Percentiles rank a stretch among this genome's conserved stretches.
Evolutionary conservation across 2,113 vertebrate species (phyloP).

Genomic region (Leucopsar rothschildi): DNA sequence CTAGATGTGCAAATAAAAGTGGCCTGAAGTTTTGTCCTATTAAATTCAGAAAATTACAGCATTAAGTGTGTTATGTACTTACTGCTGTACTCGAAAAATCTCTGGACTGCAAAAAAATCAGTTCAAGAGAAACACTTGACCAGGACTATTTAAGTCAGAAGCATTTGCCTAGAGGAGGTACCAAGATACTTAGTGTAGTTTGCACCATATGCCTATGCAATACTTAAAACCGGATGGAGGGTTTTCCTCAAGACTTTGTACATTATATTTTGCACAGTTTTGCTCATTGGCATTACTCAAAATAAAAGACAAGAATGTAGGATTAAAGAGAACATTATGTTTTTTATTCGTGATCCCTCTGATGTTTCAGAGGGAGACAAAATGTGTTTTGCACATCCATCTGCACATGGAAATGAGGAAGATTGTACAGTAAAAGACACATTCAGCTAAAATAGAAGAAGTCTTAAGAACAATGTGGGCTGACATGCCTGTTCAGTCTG

Average conservation of each 20-base stretch:
- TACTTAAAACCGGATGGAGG: not conserved
- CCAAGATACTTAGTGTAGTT: not conserved
- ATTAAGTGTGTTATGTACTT: not conserved
- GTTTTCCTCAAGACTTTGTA: not conserved
- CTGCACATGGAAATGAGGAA: not conserved
- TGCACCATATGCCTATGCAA: not conserved
- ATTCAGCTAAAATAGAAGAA: not conserved
- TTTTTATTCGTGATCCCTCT: not conserved
- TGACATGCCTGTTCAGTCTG: not conserved
- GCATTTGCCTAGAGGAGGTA: not conserved
- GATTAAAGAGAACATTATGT: not conserved
- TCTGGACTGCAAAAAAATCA: not conserved
- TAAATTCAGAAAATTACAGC: not conserved
- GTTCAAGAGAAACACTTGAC: not conserved
- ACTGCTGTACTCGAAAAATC: not conserved
- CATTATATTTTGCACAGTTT: not conserved
- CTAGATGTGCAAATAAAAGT: not conserved
- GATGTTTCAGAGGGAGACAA: not conserved
- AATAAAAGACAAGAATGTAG: not conserved
- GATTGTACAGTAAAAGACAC: not conserved
- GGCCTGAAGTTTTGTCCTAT: not conserved
- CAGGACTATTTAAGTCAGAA: not conserved
- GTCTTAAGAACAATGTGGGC: not conserved
- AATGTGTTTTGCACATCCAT: not conserved
- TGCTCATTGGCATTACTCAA: not conserved